Percentiles rank a stretch among this genome's conserved stretches.
Evolutionary conservation across 1,140 invertebrate genomes (phyloP).

Genomic region (Musca domestica): DNA sequence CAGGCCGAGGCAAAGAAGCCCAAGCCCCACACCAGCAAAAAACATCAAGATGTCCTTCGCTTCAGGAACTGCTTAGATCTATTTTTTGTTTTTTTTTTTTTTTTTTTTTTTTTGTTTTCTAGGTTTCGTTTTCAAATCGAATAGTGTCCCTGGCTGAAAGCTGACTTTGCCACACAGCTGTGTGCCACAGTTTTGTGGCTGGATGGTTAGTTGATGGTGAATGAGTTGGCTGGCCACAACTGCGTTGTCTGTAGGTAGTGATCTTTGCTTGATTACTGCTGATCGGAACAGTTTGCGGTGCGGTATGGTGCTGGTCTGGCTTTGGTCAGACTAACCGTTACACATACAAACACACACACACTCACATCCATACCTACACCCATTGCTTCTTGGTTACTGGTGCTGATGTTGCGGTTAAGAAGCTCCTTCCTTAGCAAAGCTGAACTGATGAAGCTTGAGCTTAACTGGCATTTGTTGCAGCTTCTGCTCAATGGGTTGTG

Average conservation of each 20-base stretch:
- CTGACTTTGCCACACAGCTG: no score
- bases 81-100: no score
- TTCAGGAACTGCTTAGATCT: conserved; percentile 8
- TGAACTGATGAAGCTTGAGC: conserved; percentile 7
- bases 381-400: background rate
- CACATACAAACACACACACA: background rate
- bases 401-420: background rate
- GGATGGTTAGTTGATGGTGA: background rate
- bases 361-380: background rate
- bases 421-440: background rate
- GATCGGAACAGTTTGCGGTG: conserved; percentile 9
- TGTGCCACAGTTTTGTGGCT: no score
- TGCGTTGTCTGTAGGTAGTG: conserved; percentile 13
- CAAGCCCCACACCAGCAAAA: background rate
- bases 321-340: background rate
- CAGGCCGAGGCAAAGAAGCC: no score
- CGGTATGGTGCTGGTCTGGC: background rate
- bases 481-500: background rate
- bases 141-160: conserved; percentile 9
- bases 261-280: conserved; percentile 11
- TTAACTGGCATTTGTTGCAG: background rate
- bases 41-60: conserved; percentile 18
- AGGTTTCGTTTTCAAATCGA: background rate
- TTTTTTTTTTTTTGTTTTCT: background rate
- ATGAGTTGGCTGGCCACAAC: background rate